These are phyloP conservation scores for Penaeus vannamei DNA, from an alignment of 1,140 invertebrate genomes.

Conservation along the genomic window DNA sequence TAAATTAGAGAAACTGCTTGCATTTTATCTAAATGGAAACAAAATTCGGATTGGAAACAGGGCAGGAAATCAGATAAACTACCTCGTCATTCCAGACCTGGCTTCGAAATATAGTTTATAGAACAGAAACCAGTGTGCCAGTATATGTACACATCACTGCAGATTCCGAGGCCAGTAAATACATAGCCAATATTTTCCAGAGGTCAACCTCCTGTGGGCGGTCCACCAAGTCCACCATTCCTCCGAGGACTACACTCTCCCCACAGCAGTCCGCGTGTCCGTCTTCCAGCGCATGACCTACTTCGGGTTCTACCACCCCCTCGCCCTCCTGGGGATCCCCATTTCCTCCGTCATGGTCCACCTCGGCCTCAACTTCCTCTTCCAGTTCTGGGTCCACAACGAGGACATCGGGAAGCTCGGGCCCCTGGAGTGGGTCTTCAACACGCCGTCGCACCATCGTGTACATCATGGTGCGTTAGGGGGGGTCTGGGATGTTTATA, in stretches of 20 bases:
- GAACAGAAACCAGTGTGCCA: too few relatives aligned
- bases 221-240: constrained; percentile 96
- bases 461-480: too few relatives aligned
- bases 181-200: constrained; percentile 68
- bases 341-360: constrained; percentile 87
- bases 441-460: too few relatives aligned
- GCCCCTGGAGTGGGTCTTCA: constrained; percentile 84
- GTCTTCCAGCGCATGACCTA: constrained; percentile 84
- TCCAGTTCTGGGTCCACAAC: constrained; percentile 95
- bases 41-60: too few relatives aligned
- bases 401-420: constrained; percentile 84
- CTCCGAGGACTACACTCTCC: constrained; percentile 94
- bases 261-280: constrained; percentile 87
- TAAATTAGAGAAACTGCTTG: too few relatives aligned
- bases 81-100: too few relatives aligned
- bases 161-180: too few relatives aligned
- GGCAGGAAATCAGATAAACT: too few relatives aligned
- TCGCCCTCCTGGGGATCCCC: constrained; percentile 83
- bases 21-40: too few relatives aligned
- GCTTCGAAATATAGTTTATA: too few relatives aligned
- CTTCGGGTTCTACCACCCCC: constrained; percentile 87
- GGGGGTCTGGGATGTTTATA: too few relatives aligned
- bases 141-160: too few relatives aligned
- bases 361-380: constrained; percentile 88
- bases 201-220: constrained; percentile 92